These are phyloP conservation scores for Conus betulinus DNA, from an alignment of 1,140 invertebrate species.

Conservation along the genomic window DNA sequence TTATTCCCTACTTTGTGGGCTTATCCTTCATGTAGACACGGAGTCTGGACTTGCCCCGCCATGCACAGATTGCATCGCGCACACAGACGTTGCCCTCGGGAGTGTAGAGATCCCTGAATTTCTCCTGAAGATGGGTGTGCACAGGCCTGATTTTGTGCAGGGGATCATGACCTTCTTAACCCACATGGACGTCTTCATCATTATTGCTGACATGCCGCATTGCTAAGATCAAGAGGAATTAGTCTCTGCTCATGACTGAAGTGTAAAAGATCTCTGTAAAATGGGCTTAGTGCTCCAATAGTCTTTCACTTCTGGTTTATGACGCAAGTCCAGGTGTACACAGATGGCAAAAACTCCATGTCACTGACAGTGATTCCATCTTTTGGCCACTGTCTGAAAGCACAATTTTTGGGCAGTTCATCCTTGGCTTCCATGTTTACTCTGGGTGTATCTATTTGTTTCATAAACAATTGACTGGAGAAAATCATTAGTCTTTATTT, in stretches of 20 bases:
- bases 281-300: neutral
- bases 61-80: neutral
- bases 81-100: neutral
- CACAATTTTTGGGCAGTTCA: neutral
- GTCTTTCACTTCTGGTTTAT: neutral
- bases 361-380: neutral
- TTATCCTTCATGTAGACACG: constrained; percentile 23
- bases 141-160: neutral
- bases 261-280: neutral
- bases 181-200: neutral
- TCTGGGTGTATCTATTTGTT: neutral
- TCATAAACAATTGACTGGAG: neutral
- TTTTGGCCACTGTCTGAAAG: neutral
- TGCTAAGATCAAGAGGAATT: neutral
- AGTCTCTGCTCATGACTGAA: neutral
- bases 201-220: neutral
- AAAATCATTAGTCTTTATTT: neutral
- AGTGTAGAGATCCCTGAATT: neutral
- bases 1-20: constrained; percentile 6
- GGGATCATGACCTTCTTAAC: constrained; percentile 1
- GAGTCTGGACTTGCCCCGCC: neutral
- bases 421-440: neutral
- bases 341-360: neutral
- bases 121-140: neutral
- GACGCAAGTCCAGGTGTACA: neutral